A percentile compares a stretch with the other conserved stretches of the same genome.
phyloP scores from a whole-genome alignment of 2,888 invertebrate species.

The Bembecia ichneumoniformis region DNA sequence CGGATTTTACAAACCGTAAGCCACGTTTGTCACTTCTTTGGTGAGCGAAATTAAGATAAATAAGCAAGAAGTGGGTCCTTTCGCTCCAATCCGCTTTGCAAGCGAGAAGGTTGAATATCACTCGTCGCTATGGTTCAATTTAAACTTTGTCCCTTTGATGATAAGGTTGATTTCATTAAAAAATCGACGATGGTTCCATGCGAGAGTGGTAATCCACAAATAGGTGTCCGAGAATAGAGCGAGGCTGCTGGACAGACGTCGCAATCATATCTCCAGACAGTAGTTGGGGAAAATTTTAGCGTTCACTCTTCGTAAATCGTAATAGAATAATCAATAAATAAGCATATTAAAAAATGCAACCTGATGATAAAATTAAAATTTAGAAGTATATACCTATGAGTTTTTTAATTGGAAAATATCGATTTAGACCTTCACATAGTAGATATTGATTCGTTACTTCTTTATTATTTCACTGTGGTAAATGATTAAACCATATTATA shows the following conservation, averaged over 20 bases:
- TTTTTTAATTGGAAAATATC: too few species aligned
- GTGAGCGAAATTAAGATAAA: slow-evolving; percentile 65
- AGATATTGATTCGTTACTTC: too few species aligned
- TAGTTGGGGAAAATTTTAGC: slow-evolving; percentile 30
- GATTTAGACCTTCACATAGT: too few species aligned
- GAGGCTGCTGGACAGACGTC: slow-evolving; percentile 53
- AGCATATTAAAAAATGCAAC: neutral
- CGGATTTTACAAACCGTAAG: slow-evolving; percentile 44
- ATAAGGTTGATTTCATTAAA: slow-evolving; percentile 42
- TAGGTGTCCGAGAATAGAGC: slow-evolving; percentile 70
- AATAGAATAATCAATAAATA: neutral
- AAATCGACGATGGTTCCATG: slow-evolving; percentile 40
- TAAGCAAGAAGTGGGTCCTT: slow-evolving; percentile 64
- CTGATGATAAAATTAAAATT: neutral
- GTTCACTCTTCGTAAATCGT: neutral
- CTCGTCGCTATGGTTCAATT: slow-evolving; percentile 20
- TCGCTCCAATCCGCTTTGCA: slow-evolving; percentile 33
- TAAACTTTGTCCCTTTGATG: slow-evolving; percentile 29
- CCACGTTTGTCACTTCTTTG: slow-evolving; percentile 56
- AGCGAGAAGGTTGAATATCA: slow-evolving; percentile 32
- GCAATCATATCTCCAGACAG: slow-evolving; percentile 41
- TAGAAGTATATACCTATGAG: too few species aligned
- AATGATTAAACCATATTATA: too few species aligned
- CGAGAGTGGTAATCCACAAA: slow-evolving; percentile 60
- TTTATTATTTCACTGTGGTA: too few species aligned